Conservation (phyloP, 1,140 invertebrate species). For the Drosophila repleta region DNA sequence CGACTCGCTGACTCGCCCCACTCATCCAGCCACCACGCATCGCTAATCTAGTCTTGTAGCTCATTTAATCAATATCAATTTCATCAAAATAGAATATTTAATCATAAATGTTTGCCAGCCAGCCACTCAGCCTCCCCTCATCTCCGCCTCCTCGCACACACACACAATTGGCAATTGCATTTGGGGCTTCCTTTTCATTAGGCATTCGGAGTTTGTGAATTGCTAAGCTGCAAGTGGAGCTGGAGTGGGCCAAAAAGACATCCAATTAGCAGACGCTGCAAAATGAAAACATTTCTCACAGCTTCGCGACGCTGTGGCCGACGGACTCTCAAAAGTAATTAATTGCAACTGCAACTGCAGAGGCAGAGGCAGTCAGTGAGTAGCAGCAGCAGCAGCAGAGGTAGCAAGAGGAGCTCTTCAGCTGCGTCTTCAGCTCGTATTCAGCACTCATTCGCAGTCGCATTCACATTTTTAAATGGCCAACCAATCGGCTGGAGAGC, state of each 20-base stretch:
- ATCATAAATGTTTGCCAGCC: too few relatives aligned
- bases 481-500: constrained; percentile 64
- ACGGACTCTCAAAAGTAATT: constrained; percentile 58
- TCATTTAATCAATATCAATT: too few relatives aligned
- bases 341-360: constrained; percentile 54
- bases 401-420: not conserved
- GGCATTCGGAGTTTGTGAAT: too few relatives aligned
- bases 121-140: too few relatives aligned
- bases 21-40: too few relatives aligned
- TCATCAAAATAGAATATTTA: too few relatives aligned
- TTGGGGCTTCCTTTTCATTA: too few relatives aligned
- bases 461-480: constrained; percentile 49
- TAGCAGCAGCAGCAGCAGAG: constrained; percentile 1
- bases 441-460: constrained; percentile 28
- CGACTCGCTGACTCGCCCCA: too few relatives aligned
- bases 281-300: constrained; percentile 81
- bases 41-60: too few relatives aligned
- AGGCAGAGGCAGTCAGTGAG: not conserved
- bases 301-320: constrained; percentile 38
- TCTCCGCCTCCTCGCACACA: too few relatives aligned
- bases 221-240: not conserved
- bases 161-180: too few relatives aligned
- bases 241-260: constrained; percentile 13
- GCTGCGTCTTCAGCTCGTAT: not conserved
- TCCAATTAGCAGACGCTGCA: constrained; percentile 73